phyloP scores from a whole-genome alignment of 2,113 vertebrate genomes.

The cattle (Bos taurus) region ARS-UCD2.0 NC_037330.1:33193501-33194000 shows the following conservation, averaged over 20 bases:
- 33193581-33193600: constrained; percentile 28
- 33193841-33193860: neutral
- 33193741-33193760: neutral
- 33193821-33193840: neutral
- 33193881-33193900: neutral
- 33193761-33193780: accelerated
- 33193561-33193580: constrained; percentile 47
- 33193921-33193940: neutral
- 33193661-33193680: constrained; percentile 72
- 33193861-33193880: neutral
- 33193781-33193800: neutral
- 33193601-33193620: neutral
- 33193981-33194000: accelerated
- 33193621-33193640: neutral
- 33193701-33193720: neutral
- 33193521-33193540: constrained; percentile 13
- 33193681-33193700: constrained; percentile 47
- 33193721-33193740: constrained; percentile 36
- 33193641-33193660: constrained; percentile 54
- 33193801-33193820: neutral
- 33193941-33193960: neutral
- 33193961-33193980: neutral
- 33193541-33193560: constrained; percentile 24
- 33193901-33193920: neutral
- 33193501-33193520: constrained; percentile 28